Evolutionary conservation across 2,113 vertebrate species (phyloP), one percentile per base, ranked within the genome.

Genomic region (Cranoglanis bouderius): DNA sequence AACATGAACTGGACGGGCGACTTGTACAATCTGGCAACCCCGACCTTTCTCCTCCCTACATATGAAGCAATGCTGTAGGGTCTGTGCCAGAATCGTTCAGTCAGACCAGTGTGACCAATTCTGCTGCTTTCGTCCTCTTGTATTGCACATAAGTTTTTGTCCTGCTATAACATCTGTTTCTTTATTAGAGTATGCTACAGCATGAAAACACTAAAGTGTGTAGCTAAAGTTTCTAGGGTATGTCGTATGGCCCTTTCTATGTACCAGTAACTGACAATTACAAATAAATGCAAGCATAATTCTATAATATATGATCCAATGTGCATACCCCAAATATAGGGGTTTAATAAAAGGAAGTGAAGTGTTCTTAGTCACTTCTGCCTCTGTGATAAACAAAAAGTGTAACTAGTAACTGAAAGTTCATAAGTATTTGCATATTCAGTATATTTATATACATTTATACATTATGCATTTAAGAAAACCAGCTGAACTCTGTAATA

Each of bases 51-150:
- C 90, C 92, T 90, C 91, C 91, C 92, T 87, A 75, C 81, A 88
- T 89, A 90, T 92, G 89, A 89, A 90, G 82, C 88, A 84, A 90
- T 57, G 83, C 89, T 91, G 85, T 87, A 92, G 82, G 63, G 59
- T 63, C 59, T 57, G 14, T 18, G 26, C 35, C 74, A 86, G 43
- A 38, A 43, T 24, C 10, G 2, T 78, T 49, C 12, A 74, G 12
- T 63, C 26, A 49, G 63, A 55, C 14, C 35, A 35, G 24, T 38
- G 19, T 86, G 9, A 65, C 63, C 21, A 35, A 82, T 49, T 43
- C 81, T 83, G 55, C 21, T 24, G 55, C 21, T 59, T 82, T 82
- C 0, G 55, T 38, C 53, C n/a, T 82, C 32, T 59, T 26, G 80
- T 59, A 40, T 24, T 82, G 32, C 53, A 82, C 80, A 55, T 57